Conservation (phyloP, 2,113 vertebrate species). For the Protobothrops flavoviridis region DNA sequence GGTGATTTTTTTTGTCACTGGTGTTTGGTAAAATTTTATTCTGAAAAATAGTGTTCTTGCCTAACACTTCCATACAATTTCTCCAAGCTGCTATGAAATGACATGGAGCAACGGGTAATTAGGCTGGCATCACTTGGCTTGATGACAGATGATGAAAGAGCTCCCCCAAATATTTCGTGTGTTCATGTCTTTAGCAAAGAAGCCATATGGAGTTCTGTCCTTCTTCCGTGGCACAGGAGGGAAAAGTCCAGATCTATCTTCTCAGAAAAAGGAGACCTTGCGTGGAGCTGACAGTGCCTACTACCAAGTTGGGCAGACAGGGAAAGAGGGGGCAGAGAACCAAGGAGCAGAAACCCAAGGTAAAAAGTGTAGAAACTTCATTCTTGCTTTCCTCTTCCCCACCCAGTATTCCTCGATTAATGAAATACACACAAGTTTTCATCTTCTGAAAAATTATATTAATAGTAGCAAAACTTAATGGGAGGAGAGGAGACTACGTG, state of each 20-base stretch:
- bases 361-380: slow-evolving; percentile 23
- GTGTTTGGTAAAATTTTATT: background rate
- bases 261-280: slow-evolving; percentile 80
- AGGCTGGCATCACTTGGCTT: background rate
- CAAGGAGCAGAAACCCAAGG: slow-evolving; percentile 75
- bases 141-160: no score
- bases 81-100: background rate
- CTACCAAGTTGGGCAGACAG: slow-evolving; percentile 79
- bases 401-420: background rate
- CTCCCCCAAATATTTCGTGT: background rate
- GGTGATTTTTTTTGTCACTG: background rate
- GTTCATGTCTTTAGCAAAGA: slow-evolving; percentile 72
- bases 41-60: background rate
- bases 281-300: slow-evolving; percentile 81
- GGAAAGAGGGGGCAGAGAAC: slow-evolving; percentile 75
- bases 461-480: background rate
- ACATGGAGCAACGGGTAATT: background rate
- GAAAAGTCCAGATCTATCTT: slow-evolving; percentile 78
- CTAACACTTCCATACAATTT: background rate
- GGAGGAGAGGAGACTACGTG: no score
- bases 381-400: background rate
- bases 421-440: background rate
- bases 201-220: slow-evolving; percentile 76
- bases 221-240: slow-evolving; percentile 82
- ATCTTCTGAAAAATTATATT: background rate